Conservation (phyloP, 2,113 vertebrate genomes). For the Dryoscopus gambensis region DNA sequence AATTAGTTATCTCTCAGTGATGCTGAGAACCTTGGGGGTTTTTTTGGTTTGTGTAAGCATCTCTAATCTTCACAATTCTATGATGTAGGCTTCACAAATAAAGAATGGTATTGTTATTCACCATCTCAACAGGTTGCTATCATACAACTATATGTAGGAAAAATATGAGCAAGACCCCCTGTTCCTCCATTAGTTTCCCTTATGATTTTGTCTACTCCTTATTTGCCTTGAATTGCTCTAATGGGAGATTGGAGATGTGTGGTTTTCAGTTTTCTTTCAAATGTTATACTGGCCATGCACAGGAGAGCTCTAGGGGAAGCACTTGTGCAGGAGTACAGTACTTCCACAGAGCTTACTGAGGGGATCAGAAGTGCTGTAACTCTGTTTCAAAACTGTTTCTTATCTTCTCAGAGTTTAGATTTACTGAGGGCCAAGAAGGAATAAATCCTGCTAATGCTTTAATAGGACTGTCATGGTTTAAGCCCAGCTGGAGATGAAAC, state of each 20-base stretch:
- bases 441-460: neutral
- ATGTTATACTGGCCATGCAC: neutral
- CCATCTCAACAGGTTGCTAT: neutral
- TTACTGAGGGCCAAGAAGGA: neutral
- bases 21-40: neutral
- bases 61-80: neutral
- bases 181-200: neutral
- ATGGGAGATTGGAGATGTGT: accelerated
- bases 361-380: neutral
- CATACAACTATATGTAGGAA: accelerated
- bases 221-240: neutral
- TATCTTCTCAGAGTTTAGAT: neutral
- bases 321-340: neutral
- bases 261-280: neutral
- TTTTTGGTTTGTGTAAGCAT: neutral
- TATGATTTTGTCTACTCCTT: neutral
- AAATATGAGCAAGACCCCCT: neutral
- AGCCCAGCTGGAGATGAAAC: neutral
- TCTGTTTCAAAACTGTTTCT: neutral
- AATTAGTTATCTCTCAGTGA: neutral
- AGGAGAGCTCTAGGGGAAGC: neutral
- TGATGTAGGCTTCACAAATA: neutral
- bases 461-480: neutral
- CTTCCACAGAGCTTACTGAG: neutral
- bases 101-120: neutral